Conservation (phyloP, 2,797 vertebrate genomes). For the Coendou prehensilis region DNA sequence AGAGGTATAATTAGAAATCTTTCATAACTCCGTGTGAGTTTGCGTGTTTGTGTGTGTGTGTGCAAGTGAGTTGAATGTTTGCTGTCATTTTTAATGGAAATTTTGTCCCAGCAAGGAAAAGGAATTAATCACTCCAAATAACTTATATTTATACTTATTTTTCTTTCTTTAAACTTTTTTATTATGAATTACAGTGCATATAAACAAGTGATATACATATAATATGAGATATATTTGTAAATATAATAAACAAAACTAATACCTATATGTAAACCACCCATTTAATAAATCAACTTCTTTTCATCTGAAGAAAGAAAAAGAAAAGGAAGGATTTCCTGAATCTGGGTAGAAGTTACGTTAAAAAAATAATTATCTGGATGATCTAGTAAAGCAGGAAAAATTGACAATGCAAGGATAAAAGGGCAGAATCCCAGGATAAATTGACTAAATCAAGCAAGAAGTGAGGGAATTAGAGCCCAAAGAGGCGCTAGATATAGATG, state of each 20-base stretch:
- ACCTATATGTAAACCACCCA: not conserved
- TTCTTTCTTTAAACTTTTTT: not conserved
- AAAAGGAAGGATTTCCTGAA: not conserved
- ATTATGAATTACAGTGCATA: not conserved
- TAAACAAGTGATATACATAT: not conserved
- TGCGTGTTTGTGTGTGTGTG: not conserved
- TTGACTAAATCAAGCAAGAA: not conserved
- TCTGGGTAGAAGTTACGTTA: not conserved
- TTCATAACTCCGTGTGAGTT: not conserved
- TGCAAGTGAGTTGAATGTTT: not conserved
- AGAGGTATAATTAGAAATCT: not conserved
- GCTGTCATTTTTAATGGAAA: not conserved
- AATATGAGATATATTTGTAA: not conserved
- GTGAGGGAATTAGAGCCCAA: not conserved
- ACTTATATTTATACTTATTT: not conserved
- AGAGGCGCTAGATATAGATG: accelerated
- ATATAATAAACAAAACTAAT: not conserved
- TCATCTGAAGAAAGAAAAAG: not conserved
- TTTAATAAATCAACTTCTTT: not conserved
- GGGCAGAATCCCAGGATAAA: not conserved
- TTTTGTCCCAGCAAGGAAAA: not conserved
- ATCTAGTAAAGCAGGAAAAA: not conserved
- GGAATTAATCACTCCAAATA: not conserved
- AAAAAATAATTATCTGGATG: not conserved
- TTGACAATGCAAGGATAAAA: not conserved